These are phyloP conservation scores for Drosophila kohkoa DNA, from an alignment of 1,140 invertebrate species.

Conservation along the genomic window DNA sequence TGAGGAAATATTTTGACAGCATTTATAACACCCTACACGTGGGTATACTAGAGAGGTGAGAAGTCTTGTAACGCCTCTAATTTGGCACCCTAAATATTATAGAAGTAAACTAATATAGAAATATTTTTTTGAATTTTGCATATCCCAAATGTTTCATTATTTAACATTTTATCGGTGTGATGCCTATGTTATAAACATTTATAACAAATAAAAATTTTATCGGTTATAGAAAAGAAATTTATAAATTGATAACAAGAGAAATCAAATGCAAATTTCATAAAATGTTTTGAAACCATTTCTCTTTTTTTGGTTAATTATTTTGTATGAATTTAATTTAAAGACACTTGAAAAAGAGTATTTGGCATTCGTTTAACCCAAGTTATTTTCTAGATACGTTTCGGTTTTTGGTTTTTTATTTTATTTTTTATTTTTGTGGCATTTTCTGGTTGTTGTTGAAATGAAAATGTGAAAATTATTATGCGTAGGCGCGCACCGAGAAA, in stretches of 20 bases:
- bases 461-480: constrained; percentile 74
- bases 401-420: constrained; percentile 19
- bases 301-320: background rate
- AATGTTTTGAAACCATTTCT: background rate
- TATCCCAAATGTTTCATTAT: no score
- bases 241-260: no score
- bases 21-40: constrained; percentile 30
- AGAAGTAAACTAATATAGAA: no score
- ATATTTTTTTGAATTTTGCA: no score
- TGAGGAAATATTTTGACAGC: constrained; percentile 75
- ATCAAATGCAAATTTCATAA: no score
- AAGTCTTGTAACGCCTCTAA: background rate
- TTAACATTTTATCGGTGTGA: no score
- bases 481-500: constrained; percentile 62
- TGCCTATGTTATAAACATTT: no score
- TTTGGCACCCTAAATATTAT: no score
- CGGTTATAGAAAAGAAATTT: no score
- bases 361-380: background rate
- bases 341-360: background rate
- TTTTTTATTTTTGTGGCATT: constrained; percentile 25
- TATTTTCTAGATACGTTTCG: background rate
- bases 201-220: no score
- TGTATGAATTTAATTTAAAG: background rate
- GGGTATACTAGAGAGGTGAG: background rate
- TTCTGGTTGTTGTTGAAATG: constrained; percentile 46